Percentiles rank a stretch among this genome's conserved stretches.
Evolutionary conservation across 2,797 vertebrate genomes (phyloP).

Genomic region (Acipenser oxyrinchus): DNA sequence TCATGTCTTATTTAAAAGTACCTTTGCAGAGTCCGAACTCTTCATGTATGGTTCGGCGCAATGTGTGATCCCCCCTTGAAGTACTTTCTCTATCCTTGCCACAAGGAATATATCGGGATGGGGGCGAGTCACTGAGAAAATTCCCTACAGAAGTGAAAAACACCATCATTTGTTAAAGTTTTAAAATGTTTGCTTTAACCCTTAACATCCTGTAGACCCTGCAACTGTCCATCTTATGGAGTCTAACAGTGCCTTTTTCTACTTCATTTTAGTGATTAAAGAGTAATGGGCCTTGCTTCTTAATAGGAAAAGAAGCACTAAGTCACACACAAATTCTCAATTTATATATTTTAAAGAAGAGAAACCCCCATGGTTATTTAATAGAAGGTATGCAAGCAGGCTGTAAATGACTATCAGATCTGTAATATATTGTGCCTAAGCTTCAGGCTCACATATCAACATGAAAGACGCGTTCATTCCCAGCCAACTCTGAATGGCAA

Average conservation of each 20-base stretch:
- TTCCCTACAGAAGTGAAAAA: slow-evolving; percentile 54
- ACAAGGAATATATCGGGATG: slow-evolving; percentile 95
- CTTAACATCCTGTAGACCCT: too few species aligned
- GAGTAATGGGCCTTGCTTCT: neutral
- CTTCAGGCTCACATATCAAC: neutral
- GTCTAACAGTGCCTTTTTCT: too few species aligned
- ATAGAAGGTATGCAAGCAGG: neutral
- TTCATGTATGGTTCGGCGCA: slow-evolving; percentile 95
- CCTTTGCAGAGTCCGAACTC: slow-evolving; percentile 91
- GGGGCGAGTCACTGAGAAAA: slow-evolving; percentile 92
- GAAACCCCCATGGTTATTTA: too few species aligned
- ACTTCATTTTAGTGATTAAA: too few species aligned
- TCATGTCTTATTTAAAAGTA: slow-evolving; percentile 29
- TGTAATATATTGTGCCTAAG: neutral
- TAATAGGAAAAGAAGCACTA: neutral
- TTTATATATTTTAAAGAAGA: neutral
- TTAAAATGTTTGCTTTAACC: too few species aligned
- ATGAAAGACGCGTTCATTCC: neutral
- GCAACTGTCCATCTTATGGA: too few species aligned
- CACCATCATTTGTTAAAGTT: neutral
- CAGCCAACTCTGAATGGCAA: neutral
- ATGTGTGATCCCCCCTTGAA: slow-evolving; percentile 89
- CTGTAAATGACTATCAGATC: neutral
- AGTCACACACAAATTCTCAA: neutral
- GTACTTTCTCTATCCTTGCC: slow-evolving; percentile 88